Percentiles rank a stretch among this genome's conserved stretches.
Evolutionary conservation across 2,888 invertebrate species (phyloP).

Genomic region (Scaptomyza cyrtandrae): DNA sequence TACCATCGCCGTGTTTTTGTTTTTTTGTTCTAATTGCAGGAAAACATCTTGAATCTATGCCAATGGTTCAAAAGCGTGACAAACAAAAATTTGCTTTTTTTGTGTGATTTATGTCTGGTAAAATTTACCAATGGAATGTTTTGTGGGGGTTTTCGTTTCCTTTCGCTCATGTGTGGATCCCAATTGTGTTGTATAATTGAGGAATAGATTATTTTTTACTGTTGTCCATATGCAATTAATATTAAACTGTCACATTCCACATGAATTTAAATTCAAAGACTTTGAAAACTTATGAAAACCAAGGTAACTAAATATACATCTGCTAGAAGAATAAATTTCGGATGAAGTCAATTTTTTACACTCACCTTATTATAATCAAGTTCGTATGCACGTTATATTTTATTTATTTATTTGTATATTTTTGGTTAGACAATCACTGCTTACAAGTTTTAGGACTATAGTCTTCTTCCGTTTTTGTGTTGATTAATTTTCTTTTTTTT

Average conservation of each 20-base stretch:
- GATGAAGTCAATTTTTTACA: not conserved
- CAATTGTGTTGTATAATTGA: slow-evolving; percentile 2
- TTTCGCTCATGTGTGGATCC: slow-evolving; percentile 16
- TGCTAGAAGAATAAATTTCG: not conserved
- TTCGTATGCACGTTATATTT: not conserved
- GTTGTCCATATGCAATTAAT: not conserved
- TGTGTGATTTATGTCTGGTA: slow-evolving; percentile 24
- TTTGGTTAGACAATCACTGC: slow-evolving; percentile 9
- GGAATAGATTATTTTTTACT: slow-evolving; percentile 9
- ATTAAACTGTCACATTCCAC: too few species aligned
- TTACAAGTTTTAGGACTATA: slow-evolving; percentile 20
- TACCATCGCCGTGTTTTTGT: slow-evolving; percentile 35
- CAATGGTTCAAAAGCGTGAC: slow-evolving; percentile 55
- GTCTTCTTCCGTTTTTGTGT: slow-evolving; percentile 6
- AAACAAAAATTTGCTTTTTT: slow-evolving; percentile 12
- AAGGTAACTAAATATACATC: slow-evolving; percentile 4
- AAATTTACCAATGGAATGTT: slow-evolving; percentile 58
- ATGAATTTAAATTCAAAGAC: not conserved
- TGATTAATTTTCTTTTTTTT: slow-evolving; percentile 9
- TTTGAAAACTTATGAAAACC: not conserved
- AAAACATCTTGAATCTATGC: slow-evolving; percentile 53
- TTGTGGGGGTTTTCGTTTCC: slow-evolving; percentile 12
- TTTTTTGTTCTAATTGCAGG: slow-evolving; percentile 32
- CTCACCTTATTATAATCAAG: slow-evolving; percentile 14
- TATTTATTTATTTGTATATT: slow-evolving; percentile 4